Base-by-base conservation (phyloP, 2,797 vertebrate genomes). In the Huso huso region DNA sequence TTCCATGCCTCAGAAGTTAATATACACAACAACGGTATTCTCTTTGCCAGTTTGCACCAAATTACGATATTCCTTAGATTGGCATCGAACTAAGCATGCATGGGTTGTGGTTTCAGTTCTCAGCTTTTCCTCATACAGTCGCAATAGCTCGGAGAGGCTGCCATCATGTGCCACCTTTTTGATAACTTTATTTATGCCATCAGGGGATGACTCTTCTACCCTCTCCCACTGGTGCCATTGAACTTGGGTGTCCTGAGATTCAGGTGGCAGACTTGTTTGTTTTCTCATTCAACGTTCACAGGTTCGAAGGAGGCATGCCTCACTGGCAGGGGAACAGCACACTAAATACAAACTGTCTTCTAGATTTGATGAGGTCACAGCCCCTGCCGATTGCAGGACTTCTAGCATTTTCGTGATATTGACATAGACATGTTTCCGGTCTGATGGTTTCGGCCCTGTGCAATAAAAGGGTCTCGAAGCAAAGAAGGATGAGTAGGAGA, bases 401-500 rank as follows among this genome's bases (percentile, higher is more conserved):
- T 73, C 49, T 51, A 59, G 66, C 72, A 69, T 73, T 69, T 49
- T 72, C 68, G 63, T 69, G 68, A 11, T 63, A 53, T 10, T 69
- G 61, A 51, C 65, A 72, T 51, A 50, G 61, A 51, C 64, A 67
- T 49, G 65, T 72, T 72, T 69, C 11, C 11, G 53, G 53, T 69
- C 68, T 8, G 71, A 66, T 7, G 52, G 61, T 67, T 53, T 70
- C 58, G 63, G 65, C 68, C 61, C 61, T 64, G 65, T 70, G 15
- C 70, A 50, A 70, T 68, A 67, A 49, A 72, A 72, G 49, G 68
- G 67, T 60, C 49, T 9, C 61, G 70, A 64, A 10, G 69, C 68
- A 71, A 63, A 73, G 64, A 71, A 73, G 48, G 68, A 71, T 66
- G 71, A 72, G 63, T 70, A 74, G 66, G 69, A 69, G 51, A 69